Percentiles rank a stretch among this genome's conserved stretches.
phyloP scores from a whole-genome alignment of 2,888 invertebrate genomes.

The Pachycephus smyrnensis region DNA sequence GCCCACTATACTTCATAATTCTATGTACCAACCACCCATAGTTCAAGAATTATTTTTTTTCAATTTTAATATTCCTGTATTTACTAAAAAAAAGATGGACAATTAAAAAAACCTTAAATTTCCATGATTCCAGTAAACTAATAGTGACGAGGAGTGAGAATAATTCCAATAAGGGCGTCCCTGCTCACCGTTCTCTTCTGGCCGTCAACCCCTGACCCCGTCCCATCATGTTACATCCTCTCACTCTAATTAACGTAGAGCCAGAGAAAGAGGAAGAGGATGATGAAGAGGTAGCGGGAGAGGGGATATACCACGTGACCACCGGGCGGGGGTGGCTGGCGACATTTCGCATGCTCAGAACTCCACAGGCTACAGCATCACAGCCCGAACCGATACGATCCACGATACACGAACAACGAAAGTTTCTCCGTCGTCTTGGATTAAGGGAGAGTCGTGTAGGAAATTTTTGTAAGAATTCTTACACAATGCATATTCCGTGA shows the following conservation, averaged over 20 bases:
- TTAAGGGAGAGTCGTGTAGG: not conserved
- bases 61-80: not conserved
- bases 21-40: not conserved
- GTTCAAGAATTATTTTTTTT: no score
- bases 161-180: conserved; percentile 42
- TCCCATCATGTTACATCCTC: conserved; percentile 18
- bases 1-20: not conserved
- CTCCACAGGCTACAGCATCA: conserved; percentile 59
- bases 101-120: conserved; percentile 32
- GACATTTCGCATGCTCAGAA: conserved; percentile 66
- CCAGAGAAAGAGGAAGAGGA: conserved; percentile 18
- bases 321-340: conserved; percentile 61
- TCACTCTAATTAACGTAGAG: conserved; percentile 44
- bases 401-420: conserved; percentile 22
- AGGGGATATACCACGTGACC: conserved; percentile 58
- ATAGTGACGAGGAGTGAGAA: conserved; percentile 43
- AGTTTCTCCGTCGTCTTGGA: not conserved
- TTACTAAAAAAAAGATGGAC: not conserved
- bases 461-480: not conserved
- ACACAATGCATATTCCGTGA: not conserved
- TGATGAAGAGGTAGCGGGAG: conserved; percentile 12
- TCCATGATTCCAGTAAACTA: conserved; percentile 35
- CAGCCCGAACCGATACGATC: conserved; percentile 32
- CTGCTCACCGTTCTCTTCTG: not conserved
- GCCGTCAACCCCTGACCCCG: not conserved